phyloP scores from a whole-genome alignment of 2,113 vertebrate species.

The Rhea pennata region DNA sequence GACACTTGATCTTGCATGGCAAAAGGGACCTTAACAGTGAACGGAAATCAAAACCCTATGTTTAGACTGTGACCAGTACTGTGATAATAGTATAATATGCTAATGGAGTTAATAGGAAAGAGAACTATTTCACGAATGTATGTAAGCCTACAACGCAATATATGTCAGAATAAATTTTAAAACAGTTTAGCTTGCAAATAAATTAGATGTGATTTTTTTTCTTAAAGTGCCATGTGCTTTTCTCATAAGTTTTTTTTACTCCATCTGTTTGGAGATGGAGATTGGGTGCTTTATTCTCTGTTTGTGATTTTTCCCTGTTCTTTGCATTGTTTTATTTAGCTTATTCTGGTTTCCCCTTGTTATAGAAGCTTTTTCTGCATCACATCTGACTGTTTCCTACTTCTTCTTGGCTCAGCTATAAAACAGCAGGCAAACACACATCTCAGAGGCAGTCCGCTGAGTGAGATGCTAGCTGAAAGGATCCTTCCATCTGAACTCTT shows the following conservation, averaged over 20 bases:
- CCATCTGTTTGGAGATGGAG: not conserved
- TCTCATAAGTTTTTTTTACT: not conserved
- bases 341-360: not conserved
- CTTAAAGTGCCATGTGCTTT: not conserved
- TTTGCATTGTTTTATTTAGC: not conserved
- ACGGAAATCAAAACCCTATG: not conserved
- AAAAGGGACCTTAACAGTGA: not conserved
- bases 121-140: not conserved
- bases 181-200: not conserved
- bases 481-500: constrained; percentile 32
- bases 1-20: not conserved
- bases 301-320: not conserved
- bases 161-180: not conserved
- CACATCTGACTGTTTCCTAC: not conserved
- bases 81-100: not conserved
- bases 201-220: not conserved
- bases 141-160: not conserved
- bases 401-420: not conserved
- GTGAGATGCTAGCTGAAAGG: constrained; percentile 10
- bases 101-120: not conserved
- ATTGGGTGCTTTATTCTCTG: not conserved
- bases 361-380: not conserved
- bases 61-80: not conserved
- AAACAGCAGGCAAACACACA: not conserved
- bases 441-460: not conserved